Base-by-base conservation (phyloP, 2,113 vertebrate species). In the Amia ocellicauda region DNA sequence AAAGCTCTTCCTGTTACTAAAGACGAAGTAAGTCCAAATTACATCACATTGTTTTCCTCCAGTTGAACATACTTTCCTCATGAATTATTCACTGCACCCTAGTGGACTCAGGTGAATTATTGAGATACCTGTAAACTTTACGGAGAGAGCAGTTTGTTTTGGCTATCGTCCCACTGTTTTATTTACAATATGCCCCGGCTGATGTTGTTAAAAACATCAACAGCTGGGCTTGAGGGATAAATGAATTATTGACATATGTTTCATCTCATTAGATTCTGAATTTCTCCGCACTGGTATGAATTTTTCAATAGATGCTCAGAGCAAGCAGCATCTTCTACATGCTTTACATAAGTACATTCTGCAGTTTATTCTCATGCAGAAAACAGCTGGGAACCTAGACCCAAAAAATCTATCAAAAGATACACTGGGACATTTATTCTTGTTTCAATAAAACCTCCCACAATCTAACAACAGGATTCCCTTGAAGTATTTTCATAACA, bases 381-480 rank as follows among this genome's bases (percentile, higher is more conserved):
- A 76, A 74, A 71, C 69, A 7, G 54, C 60, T 19, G 40, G 69
- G 74, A 71, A 75, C 40, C 9, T 1, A 20, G 71, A 76, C 76
- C n/a, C 78, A 78, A 61, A 67, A 74, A 76, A 80, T 79, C 76
- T 75, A 80, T 78, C 72, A 78, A 63, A 27, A 69, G 65, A 76
- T 68, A 74, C 78, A 65, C 68, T 41, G 27, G 77, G 26, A 3
- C 53, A 55, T 14, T 17, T 79, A 60, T 79, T 80, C 59, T 53
- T 69, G 63, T 71, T 76, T 79, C 73, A 80, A 80, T 82, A 75
- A 75, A 74, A 62, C 66, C 3, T 13, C 49, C 62, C 51, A 64
- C 19, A 11, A 65, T 72, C 67, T 63, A 28, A 58, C 72, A 76
- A 66, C 16, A 64, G 63, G 52, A n/a, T n/a, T 47, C 16, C 43